These are phyloP conservation scores for Lepidothrix coronata DNA, from an alignment of 2,113 vertebrate species.

Conservation along the genomic window DNA sequence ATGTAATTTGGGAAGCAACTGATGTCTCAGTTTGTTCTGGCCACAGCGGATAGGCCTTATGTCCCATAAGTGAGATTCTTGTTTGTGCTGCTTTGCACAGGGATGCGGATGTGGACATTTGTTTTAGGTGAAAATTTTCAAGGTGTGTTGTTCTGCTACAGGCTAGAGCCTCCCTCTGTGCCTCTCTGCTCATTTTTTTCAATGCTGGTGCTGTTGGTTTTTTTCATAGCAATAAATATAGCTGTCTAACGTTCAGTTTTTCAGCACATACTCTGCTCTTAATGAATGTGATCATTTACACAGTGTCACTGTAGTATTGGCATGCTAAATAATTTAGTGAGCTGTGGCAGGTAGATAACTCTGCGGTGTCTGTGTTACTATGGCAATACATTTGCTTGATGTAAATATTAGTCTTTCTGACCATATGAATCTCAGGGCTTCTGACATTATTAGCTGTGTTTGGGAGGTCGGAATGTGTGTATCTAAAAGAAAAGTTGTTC, in stretches of 20 bases:
- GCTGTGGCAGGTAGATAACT: slow-evolving; percentile 69
- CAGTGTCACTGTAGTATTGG: slow-evolving; percentile 64
- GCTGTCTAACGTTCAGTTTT: slow-evolving; percentile 54
- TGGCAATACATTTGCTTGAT: slow-evolving; percentile 75
- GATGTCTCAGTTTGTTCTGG: not conserved
- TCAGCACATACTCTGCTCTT: slow-evolving; percentile 40
- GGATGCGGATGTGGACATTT: not conserved
- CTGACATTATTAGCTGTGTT: slow-evolving; percentile 58
- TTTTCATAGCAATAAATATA: slow-evolving; percentile 40
- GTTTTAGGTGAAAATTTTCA: not conserved
- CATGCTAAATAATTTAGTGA: slow-evolving; percentile 75
- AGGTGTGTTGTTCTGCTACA: not conserved
- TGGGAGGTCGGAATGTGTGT: not conserved
- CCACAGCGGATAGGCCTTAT: not conserved
- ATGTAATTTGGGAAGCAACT: not conserved
- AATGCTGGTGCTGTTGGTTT: not conserved
- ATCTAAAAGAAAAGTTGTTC: slow-evolving; percentile 13
- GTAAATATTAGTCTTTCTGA: slow-evolving; percentile 70
- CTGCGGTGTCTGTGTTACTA: slow-evolving; percentile 70
- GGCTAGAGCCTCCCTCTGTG: not conserved
- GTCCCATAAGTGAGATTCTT: not conserved
- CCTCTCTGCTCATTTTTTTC: not conserved
- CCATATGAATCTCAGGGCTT: slow-evolving; percentile 28
- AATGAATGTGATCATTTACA: slow-evolving; percentile 73
- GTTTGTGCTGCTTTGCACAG: not conserved